Base-by-base conservation (phyloP, 2,113 vertebrate genomes). In the Calidris pygmaea region DNA sequence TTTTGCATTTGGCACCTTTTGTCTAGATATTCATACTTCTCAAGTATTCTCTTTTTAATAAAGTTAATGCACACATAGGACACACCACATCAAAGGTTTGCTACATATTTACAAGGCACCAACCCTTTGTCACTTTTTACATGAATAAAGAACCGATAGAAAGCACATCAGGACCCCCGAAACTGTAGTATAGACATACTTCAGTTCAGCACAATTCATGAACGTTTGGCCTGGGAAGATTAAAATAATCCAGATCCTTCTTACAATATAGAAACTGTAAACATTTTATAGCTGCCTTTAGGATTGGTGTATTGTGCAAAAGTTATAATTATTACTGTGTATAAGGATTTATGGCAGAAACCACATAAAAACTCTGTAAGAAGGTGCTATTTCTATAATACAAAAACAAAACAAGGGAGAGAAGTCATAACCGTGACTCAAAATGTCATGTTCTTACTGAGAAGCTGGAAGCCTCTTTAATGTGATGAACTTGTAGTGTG, bases 231-330 rank as follows among this genome's bases (percentile, higher is more conserved):
- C 97, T 98, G 97, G 98, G 97, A 98, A 98, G 97, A 97, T 97
- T 97, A 97, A 98, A 98, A 97, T 97, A 97, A 98, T 97, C 97
- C 98, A 98, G 97, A 98, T 98, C 97, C 96, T 97, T 97, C 97
- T 97, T 97, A 98, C 96, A 86, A 97, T 96, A 97, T 98, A 98
- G 97, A 98, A 98, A 98, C 97, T 98, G 98, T 98, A 98, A 98
- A 98, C 98, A 98, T 98, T 98, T 98, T 98, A 98, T 99, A 99
- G 99, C 99, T 99, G 99, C 99, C 99, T 98, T 97, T 98, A 98
- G 98, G 98, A 98, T 98, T 98, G 98, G 98, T 98, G 98, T 98
- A 98, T 98, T 99, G 99, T 99, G 99, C 99, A 99, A 99, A 99
- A 98, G 98, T 98, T 98, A 98, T 98, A 86, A 96, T 98, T 98